Evolutionary conservation across 1,140 invertebrate genomes (phyloP), one percentile per base, ranked within the genome.

Genomic region (Harpegnathos saltator): DNA sequence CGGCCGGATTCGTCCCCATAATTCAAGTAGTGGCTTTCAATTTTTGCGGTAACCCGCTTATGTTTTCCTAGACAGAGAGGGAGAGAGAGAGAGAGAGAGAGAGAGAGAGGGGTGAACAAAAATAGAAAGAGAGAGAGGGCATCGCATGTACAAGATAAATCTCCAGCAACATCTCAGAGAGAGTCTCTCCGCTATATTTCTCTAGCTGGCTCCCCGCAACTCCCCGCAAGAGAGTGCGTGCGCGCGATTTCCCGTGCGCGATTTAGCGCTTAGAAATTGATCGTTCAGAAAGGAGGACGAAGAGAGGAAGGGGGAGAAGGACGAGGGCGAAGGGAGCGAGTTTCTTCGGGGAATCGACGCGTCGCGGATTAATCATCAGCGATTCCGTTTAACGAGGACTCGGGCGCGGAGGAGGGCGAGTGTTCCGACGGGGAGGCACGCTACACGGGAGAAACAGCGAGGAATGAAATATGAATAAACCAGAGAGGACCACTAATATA

Each of bases 1-100:
- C 66, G 54, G 24, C 65, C 71, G 69, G 86, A 88, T 88, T 85
- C 85, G 24, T 11, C 58, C 63, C 80, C 77, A 85, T 88, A 88
- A 88, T 85, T 87, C 85, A 87, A 80, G 15, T 66, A 78, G 50
- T 71, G 72, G 65, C 62, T 75, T 71, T 71, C 52, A 58, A 85
- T 77, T 83, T 82, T 83, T 66, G 52, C 44, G 58, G 63, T 75
- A 80, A 80, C 71, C 50, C 50, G 65, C 26, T 77, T 81, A 81
- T 83, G 62, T 86, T 77, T 86, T 83, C 62, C n/a, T n/a, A n/a
- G n/a, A n/a, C n/a, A n/a, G n/a, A 33, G 7, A 7, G 33, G 7
- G 7, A 7, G 7, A 33, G 2, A 7, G 33, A 7, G 7, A 33
- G 33, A 33, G 33, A 33, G 33, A 33, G 7, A 33, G 33, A 33